Evolutionary conservation across 2,888 invertebrate species (phyloP), one percentile per base, ranked within the genome.

Genomic region (Amiota communis): DNA sequence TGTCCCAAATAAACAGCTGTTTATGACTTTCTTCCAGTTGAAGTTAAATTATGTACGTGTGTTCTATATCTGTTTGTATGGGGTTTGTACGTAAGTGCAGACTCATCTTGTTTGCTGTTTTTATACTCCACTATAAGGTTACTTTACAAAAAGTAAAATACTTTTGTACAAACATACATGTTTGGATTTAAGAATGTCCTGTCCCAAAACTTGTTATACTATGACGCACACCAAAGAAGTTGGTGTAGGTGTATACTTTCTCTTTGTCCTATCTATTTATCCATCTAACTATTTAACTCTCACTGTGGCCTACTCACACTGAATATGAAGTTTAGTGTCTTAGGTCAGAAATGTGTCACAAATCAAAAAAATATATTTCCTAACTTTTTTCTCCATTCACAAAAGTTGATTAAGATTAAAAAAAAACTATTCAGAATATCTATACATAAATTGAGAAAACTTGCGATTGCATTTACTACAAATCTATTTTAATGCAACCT

Each of bases 301-400:
- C 51, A 15, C 17, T 13, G 48, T 10, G 59, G 17, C 11, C 36
- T 81, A 17, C 77, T 75, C 80, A 74, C 72, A 63, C 51, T 59
- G 74, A 57, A 13, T 20, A n/a, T 78, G 78, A 64, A 77, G 78
- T 67, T 79, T 78, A 81, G 85, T 85, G 87, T 86, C 85, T 86
- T 86, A 86, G 85, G 85, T 86, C 85, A 86, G 83, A 79, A 83
- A 80, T 79, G 78, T 63, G 75, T 74, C 73, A 76, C 36, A 36
- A 36, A 36, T 36, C 36, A 4, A 36, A 36, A n/a, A 36, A 36
- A 36, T 36, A 36, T 6, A 4, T 36, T 36, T 36, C 36, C 36
- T 36, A 36, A 36, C 36, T 36, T 36, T 36, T 36, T 36, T 36
- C 3, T 23, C 23, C 8, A 2, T 36, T 36, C 6, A 36, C 36